A percentile compares a stretch with the other conserved stretches of the same genome.
These are phyloP conservation scores for Whitmania pigra DNA, from an alignment of 1,140 invertebrate species.

Conservation along the genomic window DNA sequence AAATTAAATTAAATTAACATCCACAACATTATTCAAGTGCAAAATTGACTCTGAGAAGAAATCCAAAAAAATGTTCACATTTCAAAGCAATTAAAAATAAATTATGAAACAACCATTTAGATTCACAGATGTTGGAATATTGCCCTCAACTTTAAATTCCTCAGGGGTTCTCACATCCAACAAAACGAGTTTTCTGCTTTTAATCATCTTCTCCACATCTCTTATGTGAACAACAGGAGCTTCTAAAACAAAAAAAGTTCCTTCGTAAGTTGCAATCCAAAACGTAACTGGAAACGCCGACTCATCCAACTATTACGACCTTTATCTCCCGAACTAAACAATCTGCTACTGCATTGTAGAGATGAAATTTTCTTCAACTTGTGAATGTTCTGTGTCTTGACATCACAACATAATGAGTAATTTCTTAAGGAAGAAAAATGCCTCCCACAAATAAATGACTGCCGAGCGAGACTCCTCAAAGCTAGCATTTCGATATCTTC, in stretches of 20 bases:
- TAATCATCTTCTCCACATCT: slow-evolving; percentile 3
- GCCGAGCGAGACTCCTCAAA: no score
- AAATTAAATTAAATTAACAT: no score
- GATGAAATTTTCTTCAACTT: no score
- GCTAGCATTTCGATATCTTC: no score
- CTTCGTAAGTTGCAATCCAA: neutral
- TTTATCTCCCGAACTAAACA: neutral
- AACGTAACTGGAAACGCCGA: neutral
- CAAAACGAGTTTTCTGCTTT: neutral
- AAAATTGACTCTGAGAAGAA: no score
- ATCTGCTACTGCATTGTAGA: no score
- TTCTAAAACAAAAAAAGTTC: neutral
- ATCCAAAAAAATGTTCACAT: no score
- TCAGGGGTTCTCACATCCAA: slow-evolving; percentile 1
- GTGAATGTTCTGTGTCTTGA: neutral
- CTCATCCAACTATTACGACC: neutral
- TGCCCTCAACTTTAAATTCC: neutral
- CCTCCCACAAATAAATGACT: no score
- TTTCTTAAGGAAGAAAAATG: neutral
- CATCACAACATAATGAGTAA: neutral
- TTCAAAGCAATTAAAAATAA: no score
- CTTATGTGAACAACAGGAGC: neutral
- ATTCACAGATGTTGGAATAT: neutral
- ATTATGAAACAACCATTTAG: neutral
- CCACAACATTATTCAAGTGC: no score